Percentiles rank a stretch among this genome's conserved stretches.
Conservation (phyloP, 2,888 invertebrate genomes). For the Spodoptera exigua region DNA sequence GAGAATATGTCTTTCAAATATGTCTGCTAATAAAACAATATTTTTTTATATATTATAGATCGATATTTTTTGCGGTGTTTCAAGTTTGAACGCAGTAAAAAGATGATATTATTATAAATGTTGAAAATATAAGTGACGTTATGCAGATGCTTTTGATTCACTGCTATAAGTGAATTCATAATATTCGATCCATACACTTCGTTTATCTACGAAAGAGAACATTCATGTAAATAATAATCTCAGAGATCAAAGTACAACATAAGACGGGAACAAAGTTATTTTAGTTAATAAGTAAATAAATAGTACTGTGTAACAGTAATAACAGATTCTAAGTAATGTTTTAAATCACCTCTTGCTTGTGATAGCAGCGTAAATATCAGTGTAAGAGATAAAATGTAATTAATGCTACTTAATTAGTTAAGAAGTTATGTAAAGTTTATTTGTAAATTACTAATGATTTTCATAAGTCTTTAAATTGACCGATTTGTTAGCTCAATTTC, state of each 20-base stretch:
- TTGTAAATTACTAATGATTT: conserved; percentile 47
- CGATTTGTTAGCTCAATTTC: conserved; percentile 57
- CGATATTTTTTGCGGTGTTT: too few species aligned
- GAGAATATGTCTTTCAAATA: too few species aligned
- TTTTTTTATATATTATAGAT: too few species aligned
- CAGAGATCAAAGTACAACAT: conserved; percentile 52
- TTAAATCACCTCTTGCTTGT: conserved; percentile 53
- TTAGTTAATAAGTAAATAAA: conserved; percentile 34
- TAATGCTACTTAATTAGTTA: conserved; percentile 47
- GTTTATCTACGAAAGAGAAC: not conserved
- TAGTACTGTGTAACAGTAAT: conserved; percentile 60
- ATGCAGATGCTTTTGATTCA: too few species aligned
- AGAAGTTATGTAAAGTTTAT: conserved; percentile 42
- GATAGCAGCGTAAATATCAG: conserved; percentile 57
- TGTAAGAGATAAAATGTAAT: conserved; percentile 48
- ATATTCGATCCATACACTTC: too few species aligned
- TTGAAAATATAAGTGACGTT: too few species aligned
- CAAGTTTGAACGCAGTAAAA: too few species aligned
- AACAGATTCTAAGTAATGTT: conserved; percentile 48
- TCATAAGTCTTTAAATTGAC: conserved; percentile 66
- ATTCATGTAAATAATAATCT: conserved; percentile 26
- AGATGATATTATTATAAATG: too few species aligned
- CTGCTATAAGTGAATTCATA: too few species aligned
- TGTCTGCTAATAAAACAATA: too few species aligned
- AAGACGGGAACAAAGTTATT: conserved; percentile 46